Base-by-base conservation (phyloP, 2,888 invertebrate genomes). In the Chalcosyrphus nemorum region DNA sequence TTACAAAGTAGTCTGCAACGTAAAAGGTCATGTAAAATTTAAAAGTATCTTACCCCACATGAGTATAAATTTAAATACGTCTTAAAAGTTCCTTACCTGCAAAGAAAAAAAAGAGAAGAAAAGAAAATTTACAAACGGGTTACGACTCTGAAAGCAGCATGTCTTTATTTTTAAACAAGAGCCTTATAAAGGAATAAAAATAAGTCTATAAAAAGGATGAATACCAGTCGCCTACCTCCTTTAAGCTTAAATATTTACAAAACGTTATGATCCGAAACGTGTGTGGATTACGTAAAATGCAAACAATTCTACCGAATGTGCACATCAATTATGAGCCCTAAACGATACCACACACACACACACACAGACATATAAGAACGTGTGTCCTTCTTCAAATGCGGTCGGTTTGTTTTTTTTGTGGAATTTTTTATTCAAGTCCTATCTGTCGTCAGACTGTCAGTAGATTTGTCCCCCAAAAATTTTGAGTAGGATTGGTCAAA, bases 241-340 rank as follows among this genome's bases (percentile, higher is more conserved):
- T 50, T 41, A 13, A n/a, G 50, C 1, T 56, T 13, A 61, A 70
- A 77, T 63, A 74, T 81, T 74, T 43, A 32, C n/a, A 17, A 29
- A 57, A 70, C 38, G 21, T 72, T 52, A 61, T 32, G n/a, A n/a
- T 52, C 63, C 17, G 17, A 43, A 50, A 81, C 63, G 70, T 76
- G 81, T 17, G 32, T 43, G 47, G 70, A 63, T 70, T 70, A 57
- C 47, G 4, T 38, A 29, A 70, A 32, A 65, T 38, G 50, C 32
- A 21, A 59, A 41, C 47, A 70, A 75, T 68, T 70, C 43, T 24
- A 61, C 13, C 32, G 47, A 61, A 52, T 72, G 56, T 81, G 50
- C 15, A 43, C 54, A 56, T 74, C 45, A 61, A 61, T 56, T 38
- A 66, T 41, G 13, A 45, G 9, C 52, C 35, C 47, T 32, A 50